phyloP scores from a whole-genome alignment of 1,140 invertebrate species.

The Drosophila pachea region DNA sequence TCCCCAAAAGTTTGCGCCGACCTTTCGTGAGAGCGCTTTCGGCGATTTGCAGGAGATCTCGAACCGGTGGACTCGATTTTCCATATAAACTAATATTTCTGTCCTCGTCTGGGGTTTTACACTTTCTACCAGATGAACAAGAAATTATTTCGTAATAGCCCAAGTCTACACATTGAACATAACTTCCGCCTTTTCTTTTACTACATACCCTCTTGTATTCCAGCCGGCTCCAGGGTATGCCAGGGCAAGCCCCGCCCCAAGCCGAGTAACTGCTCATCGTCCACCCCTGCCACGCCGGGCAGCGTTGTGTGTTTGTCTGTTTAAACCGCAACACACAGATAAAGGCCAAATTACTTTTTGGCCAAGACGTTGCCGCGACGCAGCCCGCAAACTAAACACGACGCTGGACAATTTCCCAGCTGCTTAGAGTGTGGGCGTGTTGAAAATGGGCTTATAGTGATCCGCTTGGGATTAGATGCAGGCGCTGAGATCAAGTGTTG shows the following conservation, averaged over 20 bases:
- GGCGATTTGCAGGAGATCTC: too few species aligned
- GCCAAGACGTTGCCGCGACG: constrained; percentile 64
- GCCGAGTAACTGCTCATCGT: too few species aligned
- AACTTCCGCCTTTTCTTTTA: too few species aligned
- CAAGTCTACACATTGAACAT: too few species aligned
- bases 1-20: constrained; percentile 55
- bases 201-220: too few species aligned
- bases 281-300: too few species aligned
- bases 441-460: constrained; percentile 64
- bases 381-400: constrained; percentile 69
- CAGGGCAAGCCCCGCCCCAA: too few species aligned
- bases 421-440: background rate
- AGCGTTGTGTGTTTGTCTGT: constrained; percentile 47
- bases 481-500: constrained; percentile 29
- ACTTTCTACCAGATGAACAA: too few species aligned
- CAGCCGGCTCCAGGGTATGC: too few species aligned
- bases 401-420: constrained; percentile 35
- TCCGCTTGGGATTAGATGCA: constrained; percentile 54
- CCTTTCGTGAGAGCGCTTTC: too few species aligned
- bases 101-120: too few species aligned
- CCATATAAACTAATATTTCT: constrained; percentile 25
- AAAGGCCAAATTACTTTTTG: constrained; percentile 76
- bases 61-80: constrained; percentile 59
- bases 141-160: too few species aligned
- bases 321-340: constrained; percentile 72